phyloP scores from a whole-genome alignment of 2,888 invertebrate genomes.

The Zaprionus lineosus region DNA sequence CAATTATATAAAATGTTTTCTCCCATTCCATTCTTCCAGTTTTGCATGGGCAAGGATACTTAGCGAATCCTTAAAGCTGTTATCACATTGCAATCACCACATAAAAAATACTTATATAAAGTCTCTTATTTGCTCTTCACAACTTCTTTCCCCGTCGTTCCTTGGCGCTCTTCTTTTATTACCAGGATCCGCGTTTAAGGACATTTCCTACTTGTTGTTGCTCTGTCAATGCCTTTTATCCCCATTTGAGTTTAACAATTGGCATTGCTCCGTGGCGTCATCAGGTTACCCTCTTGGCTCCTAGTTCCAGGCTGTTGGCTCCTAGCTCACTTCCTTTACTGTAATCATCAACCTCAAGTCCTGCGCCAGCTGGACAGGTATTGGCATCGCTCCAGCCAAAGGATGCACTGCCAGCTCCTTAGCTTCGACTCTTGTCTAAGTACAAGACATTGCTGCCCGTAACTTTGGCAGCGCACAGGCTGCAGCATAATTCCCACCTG shows the following conservation, averaged over 20 bases:
- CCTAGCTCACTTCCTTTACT: not conserved
- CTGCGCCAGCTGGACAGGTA: not conserved
- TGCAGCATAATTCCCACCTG: constrained; percentile 15
- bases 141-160: no score
- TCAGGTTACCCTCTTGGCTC: constrained; percentile 16
- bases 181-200: constrained; percentile 9
- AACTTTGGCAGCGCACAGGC: constrained; percentile 11
- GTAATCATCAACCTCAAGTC: not conserved
- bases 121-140: not conserved
- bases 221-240: constrained; percentile 2
- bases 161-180: constrained; percentile 12
- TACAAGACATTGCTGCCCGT: no score
- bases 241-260: not conserved
- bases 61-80: constrained; percentile 2
- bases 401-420: no score
- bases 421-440: no score
- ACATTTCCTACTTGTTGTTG: constrained; percentile 18
- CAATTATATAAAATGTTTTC: no score
- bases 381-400: no score
- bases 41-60: no score
- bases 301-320: no score
- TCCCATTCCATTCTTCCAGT: no score
- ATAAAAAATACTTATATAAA: constrained; percentile 12
- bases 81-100: constrained; percentile 18
- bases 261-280: constrained; percentile 15